Base-by-base conservation (phyloP, 2,113 vertebrate genomes). In the Notarius lentiginosus region DNA sequence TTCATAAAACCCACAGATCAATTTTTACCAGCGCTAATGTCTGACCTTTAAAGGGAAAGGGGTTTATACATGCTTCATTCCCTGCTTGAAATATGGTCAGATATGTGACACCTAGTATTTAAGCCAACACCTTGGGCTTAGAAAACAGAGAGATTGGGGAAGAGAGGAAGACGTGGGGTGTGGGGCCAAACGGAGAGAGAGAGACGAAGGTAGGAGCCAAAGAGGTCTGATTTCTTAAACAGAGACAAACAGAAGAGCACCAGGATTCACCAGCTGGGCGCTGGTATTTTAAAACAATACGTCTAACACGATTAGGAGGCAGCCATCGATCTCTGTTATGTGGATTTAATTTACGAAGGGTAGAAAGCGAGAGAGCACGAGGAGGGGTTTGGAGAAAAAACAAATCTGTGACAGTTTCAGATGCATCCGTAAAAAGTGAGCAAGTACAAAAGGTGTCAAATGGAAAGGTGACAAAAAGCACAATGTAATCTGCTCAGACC, bases 1-100 rank as follows among this genome's bases (percentile, higher is more conserved):
- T 97, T 96, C 97, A 98, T 97, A 97, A 98, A 98, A 90, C 96
- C 94, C 96, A 97, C 96, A 95, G 96, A 96, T 97, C 97, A 92
- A 96, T 97, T 97, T 97, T 95, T 89, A 95, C 94, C 94, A 96
- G 94, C 96, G 96, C 97, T 97, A 97, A 96, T 96, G 96, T 96
- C 96, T 98, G 97, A 98, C 98, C 97, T 99, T 98, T 97, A 96
- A 97, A 96, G 95, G 93, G 82, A 94, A 97, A 95, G 94, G 94
- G 89, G 77, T 95, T 94, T 96, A 95, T 95, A 96, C 94, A 95
- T 96, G 96, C 96, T 96, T 96, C 93, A 96, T 98, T 97, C 96
- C 92, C 70, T 92, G 95, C 94, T 96, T 96, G 96, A 98, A 97
- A 97, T 96, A 96, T 93, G 95, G 96, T 96, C 96, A 96, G 97